These are phyloP conservation scores for Hypotaenidia philippensis DNA, from an alignment of 2,797 vertebrate species.

Conservation along the genomic window DNA sequence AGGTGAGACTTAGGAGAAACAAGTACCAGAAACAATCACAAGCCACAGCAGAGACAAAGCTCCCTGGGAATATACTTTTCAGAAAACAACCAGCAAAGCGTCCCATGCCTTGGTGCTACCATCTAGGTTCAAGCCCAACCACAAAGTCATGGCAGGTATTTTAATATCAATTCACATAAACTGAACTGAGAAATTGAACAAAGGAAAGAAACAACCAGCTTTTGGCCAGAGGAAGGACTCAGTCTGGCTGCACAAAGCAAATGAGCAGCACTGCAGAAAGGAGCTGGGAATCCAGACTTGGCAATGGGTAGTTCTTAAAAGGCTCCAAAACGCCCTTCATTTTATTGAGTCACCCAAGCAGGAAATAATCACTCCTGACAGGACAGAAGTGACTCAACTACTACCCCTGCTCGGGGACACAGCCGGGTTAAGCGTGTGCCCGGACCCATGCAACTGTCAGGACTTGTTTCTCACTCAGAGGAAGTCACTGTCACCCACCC, in stretches of 20 bases:
- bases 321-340: neutral
- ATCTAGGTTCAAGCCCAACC: neutral
- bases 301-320: neutral
- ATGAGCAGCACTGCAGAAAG: neutral
- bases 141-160: neutral
- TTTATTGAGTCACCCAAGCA: neutral
- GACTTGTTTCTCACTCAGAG: neutral
- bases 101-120: neutral
- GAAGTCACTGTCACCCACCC: no score
- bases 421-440: neutral
- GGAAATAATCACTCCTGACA: neutral
- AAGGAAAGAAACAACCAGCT: neutral
- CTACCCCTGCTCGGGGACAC: neutral
- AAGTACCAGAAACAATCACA: neutral
- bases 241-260: neutral
- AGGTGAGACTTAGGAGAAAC: neutral
- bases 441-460: no score
- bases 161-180: neutral
- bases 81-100: neutral
- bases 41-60: no score
- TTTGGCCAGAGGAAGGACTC: neutral
- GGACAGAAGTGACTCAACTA: neutral
- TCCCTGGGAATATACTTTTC: neutral
- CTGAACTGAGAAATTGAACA: no score
- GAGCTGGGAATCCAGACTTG: neutral